These are phyloP conservation scores for Apaloderma vittatum DNA, from an alignment of 2,113 vertebrate species.

Conservation along the genomic window DNA sequence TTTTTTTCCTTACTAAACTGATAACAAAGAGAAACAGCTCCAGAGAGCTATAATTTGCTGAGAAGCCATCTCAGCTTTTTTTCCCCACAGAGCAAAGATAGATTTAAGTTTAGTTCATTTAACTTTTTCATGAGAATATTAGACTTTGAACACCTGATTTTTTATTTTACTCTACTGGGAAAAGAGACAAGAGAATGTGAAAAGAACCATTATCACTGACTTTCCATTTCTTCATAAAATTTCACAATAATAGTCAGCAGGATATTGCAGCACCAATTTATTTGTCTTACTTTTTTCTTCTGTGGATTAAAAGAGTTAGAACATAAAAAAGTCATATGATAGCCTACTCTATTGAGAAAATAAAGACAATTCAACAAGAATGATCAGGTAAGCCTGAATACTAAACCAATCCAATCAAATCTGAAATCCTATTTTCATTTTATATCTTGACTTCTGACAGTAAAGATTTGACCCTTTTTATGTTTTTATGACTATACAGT, in stretches of 20 bases:
- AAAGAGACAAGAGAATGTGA: not conserved
- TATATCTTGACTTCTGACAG: not conserved
- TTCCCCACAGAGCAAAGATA: not conserved
- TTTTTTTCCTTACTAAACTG: not conserved
- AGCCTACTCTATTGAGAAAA: not conserved
- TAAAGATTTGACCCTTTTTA: not conserved
- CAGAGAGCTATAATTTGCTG: not conserved
- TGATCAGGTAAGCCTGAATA: not conserved
- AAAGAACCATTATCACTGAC: not conserved
- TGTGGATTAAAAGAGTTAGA: not conserved
- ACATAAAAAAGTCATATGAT: not conserved
- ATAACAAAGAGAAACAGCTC: not conserved
- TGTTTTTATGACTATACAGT: too few relatives aligned
- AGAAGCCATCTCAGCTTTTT: not conserved
- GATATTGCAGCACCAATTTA: not conserved
- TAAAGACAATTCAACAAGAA: not conserved
- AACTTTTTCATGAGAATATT: not conserved
- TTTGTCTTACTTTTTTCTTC: not conserved
- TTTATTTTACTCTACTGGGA: conserved; percentile 12
- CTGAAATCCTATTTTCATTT: not conserved
- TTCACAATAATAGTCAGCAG: not conserved
- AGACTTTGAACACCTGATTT: not conserved
- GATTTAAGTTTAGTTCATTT: not conserved
- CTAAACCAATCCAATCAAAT: not conserved
- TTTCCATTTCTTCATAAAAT: not conserved